phyloP scores from a whole-genome alignment of 2,888 invertebrate genomes.

The Tipula vernalis region DNA sequence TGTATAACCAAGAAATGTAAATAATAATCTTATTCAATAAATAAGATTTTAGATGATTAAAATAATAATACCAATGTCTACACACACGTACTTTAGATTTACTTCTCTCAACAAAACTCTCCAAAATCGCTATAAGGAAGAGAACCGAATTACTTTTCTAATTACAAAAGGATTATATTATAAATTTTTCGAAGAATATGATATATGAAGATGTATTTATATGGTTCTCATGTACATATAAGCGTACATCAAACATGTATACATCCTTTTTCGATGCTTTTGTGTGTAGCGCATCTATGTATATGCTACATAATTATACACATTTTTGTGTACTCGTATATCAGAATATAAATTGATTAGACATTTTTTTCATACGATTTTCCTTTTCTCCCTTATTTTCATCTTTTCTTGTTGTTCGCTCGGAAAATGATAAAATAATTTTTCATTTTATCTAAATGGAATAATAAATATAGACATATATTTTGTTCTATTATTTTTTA shows the following conservation, averaged over 20 bases:
- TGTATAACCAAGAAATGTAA: neutral
- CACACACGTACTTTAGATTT: neutral
- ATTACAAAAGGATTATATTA: neutral
- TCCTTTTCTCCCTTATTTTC: neutral
- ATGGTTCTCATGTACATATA: neutral
- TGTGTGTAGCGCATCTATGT: neutral
- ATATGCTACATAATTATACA: neutral
- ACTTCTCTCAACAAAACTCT: neutral
- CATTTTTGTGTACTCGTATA: neutral
- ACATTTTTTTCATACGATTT: neutral
- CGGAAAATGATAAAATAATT: neutral
- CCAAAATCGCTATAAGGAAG: neutral
- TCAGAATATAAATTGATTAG: neutral
- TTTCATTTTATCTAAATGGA: neutral
- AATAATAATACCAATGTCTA: neutral
- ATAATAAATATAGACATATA: neutral
- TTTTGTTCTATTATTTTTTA: neutral
- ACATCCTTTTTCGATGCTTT: neutral
- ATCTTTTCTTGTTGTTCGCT: neutral
- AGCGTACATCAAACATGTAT: neutral
- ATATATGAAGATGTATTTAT: neutral
- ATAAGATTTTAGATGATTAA: neutral
- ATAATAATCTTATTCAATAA: neutral
- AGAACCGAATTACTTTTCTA: neutral
- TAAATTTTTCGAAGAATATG: neutral